Evolutionary conservation across 2,888 invertebrate species (phyloP).

Genomic region (Lumbricus terrestris): DNA sequence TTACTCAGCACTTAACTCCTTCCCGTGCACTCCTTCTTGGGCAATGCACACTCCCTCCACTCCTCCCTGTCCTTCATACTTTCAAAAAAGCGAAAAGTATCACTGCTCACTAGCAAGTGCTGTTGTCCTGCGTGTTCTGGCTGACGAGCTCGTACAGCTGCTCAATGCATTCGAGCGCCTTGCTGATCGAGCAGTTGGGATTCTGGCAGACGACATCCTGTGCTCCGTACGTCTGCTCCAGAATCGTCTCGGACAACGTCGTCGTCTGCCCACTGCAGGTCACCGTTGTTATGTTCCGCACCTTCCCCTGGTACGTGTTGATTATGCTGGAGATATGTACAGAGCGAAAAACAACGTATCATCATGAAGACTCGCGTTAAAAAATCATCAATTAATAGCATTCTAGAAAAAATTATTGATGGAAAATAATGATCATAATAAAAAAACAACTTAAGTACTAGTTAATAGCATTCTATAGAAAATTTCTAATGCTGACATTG

Average conservation of each 20-base stretch:
- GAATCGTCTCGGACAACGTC: neutral
- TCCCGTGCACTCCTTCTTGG: too few relatives aligned
- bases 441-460: too few relatives aligned
- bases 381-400: too few relatives aligned
- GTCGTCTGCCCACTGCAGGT: neutral
- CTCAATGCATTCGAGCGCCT: neutral
- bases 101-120: neutral
- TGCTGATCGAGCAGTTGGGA: constrained; percentile 13
- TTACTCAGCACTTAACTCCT: too few relatives aligned
- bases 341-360: neutral
- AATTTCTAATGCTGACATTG: neutral
- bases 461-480: neutral
- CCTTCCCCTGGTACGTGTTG: neutral
- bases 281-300: neutral
- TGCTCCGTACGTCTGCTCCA: neutral
- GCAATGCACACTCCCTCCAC: too few relatives aligned
- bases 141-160: neutral
- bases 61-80: too few relatives aligned
- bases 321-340: neutral
- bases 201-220: neutral
- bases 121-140: neutral
- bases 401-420: too few relatives aligned
- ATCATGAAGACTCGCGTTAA: neutral
- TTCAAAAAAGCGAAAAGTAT: neutral
- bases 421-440: too few relatives aligned